Evolutionary conservation across 2,797 vertebrate genomes (phyloP).

Genomic region (Anomalospiza imberbis): DNA sequence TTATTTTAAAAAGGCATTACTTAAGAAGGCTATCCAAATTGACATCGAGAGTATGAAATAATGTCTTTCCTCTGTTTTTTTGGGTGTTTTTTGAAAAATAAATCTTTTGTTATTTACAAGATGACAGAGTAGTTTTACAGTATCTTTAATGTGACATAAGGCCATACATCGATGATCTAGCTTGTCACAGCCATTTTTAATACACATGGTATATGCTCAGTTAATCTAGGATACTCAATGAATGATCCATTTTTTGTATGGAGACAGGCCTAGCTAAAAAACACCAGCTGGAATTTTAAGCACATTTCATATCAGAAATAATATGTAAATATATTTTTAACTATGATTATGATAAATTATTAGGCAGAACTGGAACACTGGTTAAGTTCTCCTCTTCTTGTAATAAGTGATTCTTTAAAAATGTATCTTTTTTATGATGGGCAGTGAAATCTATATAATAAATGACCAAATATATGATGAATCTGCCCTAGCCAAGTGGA

Average conservation of each 20-base stretch:
- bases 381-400: neutral
- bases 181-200: constrained; percentile 45
- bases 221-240: neutral
- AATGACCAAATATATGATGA: neutral
- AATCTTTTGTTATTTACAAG: constrained; percentile 42
- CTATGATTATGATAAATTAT: neutral
- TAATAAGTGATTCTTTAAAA: neutral
- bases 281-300: neutral
- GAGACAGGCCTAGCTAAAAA: neutral
- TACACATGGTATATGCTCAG: neutral
- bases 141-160: constrained; percentile 57
- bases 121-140: constrained; percentile 20
- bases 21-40: constrained; percentile 60
- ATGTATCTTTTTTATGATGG: neutral
- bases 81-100: neutral
- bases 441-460: neutral
- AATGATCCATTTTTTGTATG: neutral
- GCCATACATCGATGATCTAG: constrained; percentile 36
- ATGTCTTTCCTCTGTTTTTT: constrained; percentile 33
- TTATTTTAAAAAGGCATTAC: constrained; percentile 57
- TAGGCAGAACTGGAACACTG: neutral
- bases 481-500: neutral
- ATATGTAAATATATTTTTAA: neutral
- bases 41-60: constrained; percentile 62
- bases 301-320: neutral